Evolutionary conservation across 2,888 invertebrate species (phyloP), one percentile per base, ranked within the genome.

Genomic region (Diploptera punctata): DNA sequence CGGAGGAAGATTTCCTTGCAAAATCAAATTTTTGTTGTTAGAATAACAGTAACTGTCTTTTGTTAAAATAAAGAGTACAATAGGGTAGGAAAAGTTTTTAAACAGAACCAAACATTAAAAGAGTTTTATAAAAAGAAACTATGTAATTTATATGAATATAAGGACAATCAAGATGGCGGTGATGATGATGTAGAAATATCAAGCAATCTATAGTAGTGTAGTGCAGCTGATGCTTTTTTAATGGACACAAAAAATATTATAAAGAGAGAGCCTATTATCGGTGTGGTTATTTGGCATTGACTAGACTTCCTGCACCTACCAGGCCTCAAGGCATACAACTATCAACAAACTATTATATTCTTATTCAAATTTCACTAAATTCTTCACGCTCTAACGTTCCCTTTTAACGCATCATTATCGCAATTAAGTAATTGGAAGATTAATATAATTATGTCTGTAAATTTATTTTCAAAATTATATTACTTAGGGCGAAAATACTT

Each of bases 151-250:
- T n/a, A n/a, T n/a, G n/a, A n/a, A n/a, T n/a, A n/a, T n/a, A n/a
- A n/a, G n/a, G n/a, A n/a, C n/a, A n/a, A n/a, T n/a, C n/a, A n/a
- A n/a, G 54, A 54, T 54, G 26, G 54, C 26, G 16, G 26, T 21
- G n/a, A 19, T 54, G 26, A 54, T 52, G 21, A 52, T 21, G 52
- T 52, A 21, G 52, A 52, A 52, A 52, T 54, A 26, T 54, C 54
- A 16, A 24, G 16, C 54, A 54, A 24, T 24, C 54, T n/a, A n/a
- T 21, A 16, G 24, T 21, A 54, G 9, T 54, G 26, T 26, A 24
- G 29, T 13, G 1, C 54, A 54, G 24, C 26, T 54, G 54, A 54
- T 54, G 54, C 54, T 54, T 24, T 54, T 54, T 54, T 54, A 54
- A 54, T 54, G 54, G 54, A 0, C 7, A 26, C 26, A 54, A 54